Base-by-base conservation (phyloP, 2,797 vertebrate species). In the Labeo calbasu region DNA sequence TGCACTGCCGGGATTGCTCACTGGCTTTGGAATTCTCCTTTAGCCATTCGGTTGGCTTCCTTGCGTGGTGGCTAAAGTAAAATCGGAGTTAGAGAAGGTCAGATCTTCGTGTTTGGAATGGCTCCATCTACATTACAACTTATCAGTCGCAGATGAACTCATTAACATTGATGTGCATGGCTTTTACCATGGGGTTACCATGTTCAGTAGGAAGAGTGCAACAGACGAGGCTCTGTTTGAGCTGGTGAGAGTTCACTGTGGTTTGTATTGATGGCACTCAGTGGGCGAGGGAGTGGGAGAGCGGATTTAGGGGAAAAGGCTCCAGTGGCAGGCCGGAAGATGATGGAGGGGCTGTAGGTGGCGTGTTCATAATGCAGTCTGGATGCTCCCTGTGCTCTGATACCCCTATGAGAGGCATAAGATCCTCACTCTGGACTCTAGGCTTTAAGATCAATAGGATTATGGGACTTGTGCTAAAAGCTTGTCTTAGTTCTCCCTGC, bases 371-470 rank as follows among this genome's bases (percentile, higher is more conserved):
- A 85, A 91, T 91, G 90, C 92, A 50, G 0, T 81, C 90, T 84
- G 87, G 89, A 88, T 90, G 77, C 89, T 92, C 90, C 87, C 88
- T 85, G 89, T 89, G 77, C 82, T 86, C 89, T 85, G 87, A 92
- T 91, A 89, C 90, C 91, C 89, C 90, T 90, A 89, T 90, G 91
- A 87, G 90, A 83, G 84, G 90, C 83, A 78, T 83, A 90, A 90
- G 86, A 88, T 90, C 89, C 91, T 90, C 90, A 13, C 89, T 86
- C 88, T 90, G 86, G 92, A 91, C 91, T 91, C 61, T 91, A 89
- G 91, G 89, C 90, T 88, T 92, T 89, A 76, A 90, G 92, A 95
- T 96, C 95, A 95, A 94, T 95, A 93, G 93, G 94, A 95, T 96
- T 95, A 96, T 90, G 90, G 89, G 93, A 93, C 95, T 94, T 95